These are phyloP conservation scores for Diachasmimorpha longicaudata DNA, from an alignment of 1,140 invertebrate genomes.

Conservation along the genomic window DNA sequence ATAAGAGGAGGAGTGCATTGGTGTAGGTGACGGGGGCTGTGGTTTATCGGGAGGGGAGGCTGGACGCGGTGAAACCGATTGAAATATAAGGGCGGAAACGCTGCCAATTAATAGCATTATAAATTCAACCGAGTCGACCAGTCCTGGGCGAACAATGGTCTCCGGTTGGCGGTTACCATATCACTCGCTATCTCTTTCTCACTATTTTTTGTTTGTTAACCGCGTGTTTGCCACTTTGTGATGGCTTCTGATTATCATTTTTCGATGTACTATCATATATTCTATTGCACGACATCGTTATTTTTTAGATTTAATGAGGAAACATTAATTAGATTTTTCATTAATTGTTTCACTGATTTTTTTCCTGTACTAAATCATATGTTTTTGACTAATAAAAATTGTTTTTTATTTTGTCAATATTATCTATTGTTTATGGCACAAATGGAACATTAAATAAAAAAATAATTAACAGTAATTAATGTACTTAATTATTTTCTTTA, in stretches of 20 bases:
- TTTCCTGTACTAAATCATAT: no score
- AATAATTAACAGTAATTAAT: no score
- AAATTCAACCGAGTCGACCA: conserved; percentile 39
- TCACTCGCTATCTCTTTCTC: not conserved
- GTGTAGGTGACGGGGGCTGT: not conserved
- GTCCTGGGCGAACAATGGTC: conserved; percentile 41
- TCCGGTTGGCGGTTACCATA: not conserved
- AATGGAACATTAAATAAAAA: no score
- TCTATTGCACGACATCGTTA: not conserved
- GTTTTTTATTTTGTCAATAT: no score
- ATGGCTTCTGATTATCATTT: not conserved
- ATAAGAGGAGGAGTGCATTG: not conserved
- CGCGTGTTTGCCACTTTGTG: not conserved
- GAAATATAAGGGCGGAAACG: conserved; percentile 50
- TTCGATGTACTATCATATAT: not conserved
- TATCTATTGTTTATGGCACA: no score
- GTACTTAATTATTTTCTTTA: no score
- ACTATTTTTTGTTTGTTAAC: not conserved
- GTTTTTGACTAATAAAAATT: no score
- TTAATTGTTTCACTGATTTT: no score
- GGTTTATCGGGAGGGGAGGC: not conserved
- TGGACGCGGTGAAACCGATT: conserved; percentile 32
- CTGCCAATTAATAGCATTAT: conserved; percentile 49
- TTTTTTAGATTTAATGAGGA: no score
- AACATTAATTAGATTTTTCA: no score